phyloP scores from a whole-genome alignment of 1,140 invertebrate species.

The Aphis gossypii region DNA sequence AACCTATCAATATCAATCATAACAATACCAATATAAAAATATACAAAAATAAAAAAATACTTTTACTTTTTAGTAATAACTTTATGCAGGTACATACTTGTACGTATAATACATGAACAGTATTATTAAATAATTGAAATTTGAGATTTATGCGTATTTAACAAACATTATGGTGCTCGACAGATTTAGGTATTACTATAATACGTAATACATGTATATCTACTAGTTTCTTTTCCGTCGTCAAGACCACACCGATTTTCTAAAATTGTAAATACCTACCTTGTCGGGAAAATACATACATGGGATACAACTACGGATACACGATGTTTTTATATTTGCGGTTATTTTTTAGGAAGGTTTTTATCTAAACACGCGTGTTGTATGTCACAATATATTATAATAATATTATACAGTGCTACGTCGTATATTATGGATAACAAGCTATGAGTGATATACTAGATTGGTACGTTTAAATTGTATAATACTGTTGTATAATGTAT shows the following conservation, averaged over 20 bases:
- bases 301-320: neutral
- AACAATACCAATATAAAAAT: neutral
- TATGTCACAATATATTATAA: neutral
- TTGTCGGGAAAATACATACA: too few species aligned
- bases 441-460: neutral
- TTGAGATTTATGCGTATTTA: neutral
- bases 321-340: neutral
- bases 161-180: neutral
- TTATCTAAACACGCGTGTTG: neutral
- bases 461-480: neutral
- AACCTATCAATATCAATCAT: slow-evolving; percentile 12
- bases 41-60: neutral
- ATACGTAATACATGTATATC: neutral
- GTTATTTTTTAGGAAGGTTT: neutral
- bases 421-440: neutral
- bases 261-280: too few species aligned
- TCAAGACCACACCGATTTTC: too few species aligned
- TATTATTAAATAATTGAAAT: neutral
- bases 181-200: neutral
- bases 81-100: neutral
- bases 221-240: neutral
- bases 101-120: neutral
- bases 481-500: neutral
- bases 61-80: neutral
- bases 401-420: neutral